A percentile compares a stretch with the other conserved stretches of the same genome.
Conservation (phyloP, 2,888 invertebrate genomes). For the Melinopterus prodromus region DNA sequence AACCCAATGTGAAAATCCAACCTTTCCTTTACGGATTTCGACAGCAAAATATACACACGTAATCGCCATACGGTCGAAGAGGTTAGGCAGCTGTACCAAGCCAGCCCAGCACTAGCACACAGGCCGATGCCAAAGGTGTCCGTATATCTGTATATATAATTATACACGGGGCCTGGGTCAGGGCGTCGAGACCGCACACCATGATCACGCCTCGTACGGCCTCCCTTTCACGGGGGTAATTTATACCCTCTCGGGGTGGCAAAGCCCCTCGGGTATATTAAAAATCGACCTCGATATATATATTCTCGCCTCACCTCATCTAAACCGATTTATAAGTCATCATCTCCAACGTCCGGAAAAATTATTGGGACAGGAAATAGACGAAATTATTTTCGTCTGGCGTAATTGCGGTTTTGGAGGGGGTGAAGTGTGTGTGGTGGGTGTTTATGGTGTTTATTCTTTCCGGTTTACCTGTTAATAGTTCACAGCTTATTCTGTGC, state of each 20-base stretch:
- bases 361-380: conserved; percentile 11
- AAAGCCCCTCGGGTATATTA: conserved; percentile 38
- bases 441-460: conserved; percentile 4
- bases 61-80: neutral
- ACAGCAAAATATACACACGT: conserved; percentile 4
- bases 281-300: neutral
- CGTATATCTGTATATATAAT: conserved; percentile 50
- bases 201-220: conserved; percentile 58
- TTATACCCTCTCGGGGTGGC: conserved; percentile 51
- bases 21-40: neutral
- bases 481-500: conserved; percentile 4
- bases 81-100: conserved; percentile 53
- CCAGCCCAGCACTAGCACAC: neutral
- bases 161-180: conserved; percentile 54
- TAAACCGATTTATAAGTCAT: conserved; percentile 50
- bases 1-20: neutral
- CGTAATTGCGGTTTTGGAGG: neutral
- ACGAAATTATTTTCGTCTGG: conserved; percentile 9
- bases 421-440: neutral
- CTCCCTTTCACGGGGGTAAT: conserved; percentile 57
- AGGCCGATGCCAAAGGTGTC: conserved; percentile 55
- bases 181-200: conserved; percentile 56
- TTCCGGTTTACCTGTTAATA: neutral
- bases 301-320: conserved; percentile 20
- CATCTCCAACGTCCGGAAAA: conserved; percentile 35